Percentiles rank a stretch among this genome's conserved stretches.
Conservation (phyloP, 1,140 invertebrate genomes). For the Drosophila lacteicornis region DNA sequence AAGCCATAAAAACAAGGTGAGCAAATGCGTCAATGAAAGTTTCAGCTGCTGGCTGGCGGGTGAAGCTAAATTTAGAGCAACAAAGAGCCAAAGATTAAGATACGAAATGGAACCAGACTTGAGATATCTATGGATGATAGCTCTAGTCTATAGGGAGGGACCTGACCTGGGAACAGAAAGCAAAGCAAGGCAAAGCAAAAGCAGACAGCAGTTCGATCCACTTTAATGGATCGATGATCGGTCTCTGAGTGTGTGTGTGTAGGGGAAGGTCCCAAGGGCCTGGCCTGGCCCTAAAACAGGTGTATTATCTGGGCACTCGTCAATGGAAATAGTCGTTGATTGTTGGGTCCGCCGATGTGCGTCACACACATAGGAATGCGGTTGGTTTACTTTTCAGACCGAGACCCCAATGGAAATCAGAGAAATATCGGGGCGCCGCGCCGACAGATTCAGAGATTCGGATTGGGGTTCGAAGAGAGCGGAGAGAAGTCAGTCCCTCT, state of each 20-base stretch:
- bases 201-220: conserved; percentile 1
- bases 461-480: not conserved
- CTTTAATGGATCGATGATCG: conserved; percentile 9
- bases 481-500: conserved; percentile 1
- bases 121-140: not conserved
- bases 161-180: conserved; percentile 4
- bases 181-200: not conserved
- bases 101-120: conserved; percentile 31
- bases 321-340: conserved; percentile 55
- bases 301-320: conserved; percentile 35
- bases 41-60: conserved; percentile 27
- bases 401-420: conserved; percentile 28
- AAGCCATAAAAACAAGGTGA: conserved; percentile 69
- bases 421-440: conserved; percentile 13
- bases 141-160: not conserved
- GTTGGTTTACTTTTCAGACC: conserved; percentile 61
- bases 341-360: conserved; percentile 38
- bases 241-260: not conserved
- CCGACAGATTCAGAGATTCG: not conserved
- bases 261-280: conserved; percentile 23
- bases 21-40: conserved; percentile 80
- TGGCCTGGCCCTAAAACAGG: conserved; percentile 33
- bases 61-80: conserved; percentile 57
- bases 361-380: conserved; percentile 68
- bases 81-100: conserved; percentile 24